phyloP scores from a whole-genome alignment of 2,797 vertebrate species.

The Poecilia picta region DNA sequence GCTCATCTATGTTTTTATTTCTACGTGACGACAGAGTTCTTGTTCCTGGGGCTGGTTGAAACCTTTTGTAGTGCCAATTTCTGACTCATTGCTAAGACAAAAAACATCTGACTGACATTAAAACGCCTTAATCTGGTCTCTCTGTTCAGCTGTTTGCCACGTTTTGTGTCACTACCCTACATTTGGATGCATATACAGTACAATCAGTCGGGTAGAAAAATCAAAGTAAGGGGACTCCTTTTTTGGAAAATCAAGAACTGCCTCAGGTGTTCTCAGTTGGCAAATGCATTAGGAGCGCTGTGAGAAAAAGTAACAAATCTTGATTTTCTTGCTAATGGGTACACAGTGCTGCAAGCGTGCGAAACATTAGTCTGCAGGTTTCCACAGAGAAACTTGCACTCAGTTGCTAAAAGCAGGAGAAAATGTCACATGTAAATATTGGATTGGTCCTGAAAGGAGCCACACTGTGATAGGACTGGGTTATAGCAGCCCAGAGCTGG shows the following conservation, averaged over 20 bases:
- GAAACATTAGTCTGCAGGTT: not conserved
- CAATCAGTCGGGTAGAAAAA: not conserved
- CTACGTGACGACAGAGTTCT: not conserved
- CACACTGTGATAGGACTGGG: not conserved
- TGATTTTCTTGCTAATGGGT: not conserved
- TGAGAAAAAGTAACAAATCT: not conserved
- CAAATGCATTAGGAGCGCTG: not conserved
- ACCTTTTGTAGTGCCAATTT: not conserved
- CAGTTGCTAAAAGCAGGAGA: not conserved
- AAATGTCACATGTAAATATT: not conserved
- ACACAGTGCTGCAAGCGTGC: not conserved
- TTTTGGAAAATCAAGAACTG: not conserved
- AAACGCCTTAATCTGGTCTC: not conserved
- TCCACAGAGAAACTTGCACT: not conserved
- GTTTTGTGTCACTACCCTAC: not conserved
- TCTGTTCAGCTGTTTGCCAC: not conserved
- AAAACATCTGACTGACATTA: constrained; percentile 5
- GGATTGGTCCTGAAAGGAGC: not conserved
- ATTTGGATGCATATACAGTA: not conserved
- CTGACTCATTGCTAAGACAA: not conserved
- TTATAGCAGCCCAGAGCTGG: not conserved
- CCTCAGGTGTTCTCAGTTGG: not conserved
- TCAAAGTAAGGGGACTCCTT: not conserved
- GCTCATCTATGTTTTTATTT: not conserved
- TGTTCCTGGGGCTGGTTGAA: not conserved